Base-by-base conservation (phyloP, 2,113 vertebrate genomes). In the Gallinago jamesoni region DNA sequence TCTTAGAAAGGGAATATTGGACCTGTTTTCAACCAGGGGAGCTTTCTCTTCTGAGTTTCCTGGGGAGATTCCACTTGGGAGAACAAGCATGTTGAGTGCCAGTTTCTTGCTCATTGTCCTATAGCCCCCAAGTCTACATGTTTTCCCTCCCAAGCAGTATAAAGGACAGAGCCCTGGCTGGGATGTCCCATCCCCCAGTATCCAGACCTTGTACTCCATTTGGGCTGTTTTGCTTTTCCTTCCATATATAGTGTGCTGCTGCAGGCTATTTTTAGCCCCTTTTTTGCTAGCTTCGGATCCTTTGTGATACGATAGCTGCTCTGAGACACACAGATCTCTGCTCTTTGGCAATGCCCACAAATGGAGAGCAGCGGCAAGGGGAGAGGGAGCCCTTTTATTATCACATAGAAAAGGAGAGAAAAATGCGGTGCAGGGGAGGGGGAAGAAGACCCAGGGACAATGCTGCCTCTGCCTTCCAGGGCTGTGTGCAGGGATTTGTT, bases 211-310 rank as follows among this genome's bases (percentile, higher is more conserved):
- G 85, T 94, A 53, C 96, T 97, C 97, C 95, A 76, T 90, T 95
- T 60, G 74, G 94, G 96, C 97, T 76, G 97, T 97, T 97, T 97
- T 94, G 94, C 97, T 96, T 97, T 98, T 97, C 96, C 97, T 98
- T 98, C 98, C 98, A 98, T 98, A 98, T 98, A 98, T 98, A 98
- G 98, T 60, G 96, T 94, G 98, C 97, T 97, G 98, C 98, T 97
- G 97, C 93, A 53, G 93, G 97, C 98, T 98, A 98, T 99, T 99
- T 99, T 99, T 98, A 98, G 98, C 91, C 97, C 97, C 97, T 86
- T 95, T 94, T 95, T 95, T 95, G 94, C 96, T 95, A 94, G 97
- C 97, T 94, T 97, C 74, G 97, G 98, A 98, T 97, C 96, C 97
- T 97, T 97, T 96, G 96, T 97, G 97, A 97, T 97, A 74, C 73